phyloP scores from a whole-genome alignment of 2,888 invertebrate species.

The Eulithis prunata region DNA sequence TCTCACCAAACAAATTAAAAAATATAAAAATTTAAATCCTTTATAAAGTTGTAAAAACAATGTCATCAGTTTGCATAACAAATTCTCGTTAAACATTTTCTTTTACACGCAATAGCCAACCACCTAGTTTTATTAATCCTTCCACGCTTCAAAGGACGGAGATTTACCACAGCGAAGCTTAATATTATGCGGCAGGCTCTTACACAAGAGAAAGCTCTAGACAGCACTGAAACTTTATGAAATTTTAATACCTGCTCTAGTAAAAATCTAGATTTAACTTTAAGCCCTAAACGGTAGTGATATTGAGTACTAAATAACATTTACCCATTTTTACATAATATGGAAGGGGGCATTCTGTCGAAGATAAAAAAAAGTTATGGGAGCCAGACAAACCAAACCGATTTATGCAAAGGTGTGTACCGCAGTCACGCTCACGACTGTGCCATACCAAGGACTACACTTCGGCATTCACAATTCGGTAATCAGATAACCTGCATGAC shows the following conservation, averaged over 20 bases:
- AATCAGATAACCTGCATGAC: constrained; percentile 24
- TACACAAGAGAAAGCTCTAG: constrained; percentile 66
- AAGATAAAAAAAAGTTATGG: neutral
- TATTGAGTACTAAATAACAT: neutral
- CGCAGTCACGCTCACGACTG: constrained; percentile 19
- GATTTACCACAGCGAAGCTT: constrained; percentile 65
- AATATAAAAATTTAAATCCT: neutral
- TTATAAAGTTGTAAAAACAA: constrained; percentile 5
- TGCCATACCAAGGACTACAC: constrained; percentile 2
- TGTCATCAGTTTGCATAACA: constrained; percentile 8
- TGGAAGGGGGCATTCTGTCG: too few relatives aligned
- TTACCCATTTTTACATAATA: too few relatives aligned
- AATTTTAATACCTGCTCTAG: constrained; percentile 69
- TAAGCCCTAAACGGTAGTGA: neutral
- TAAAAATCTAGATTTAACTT: constrained; percentile 50
- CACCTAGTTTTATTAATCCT: constrained; percentile 51
- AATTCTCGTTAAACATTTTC: constrained; percentile 24
- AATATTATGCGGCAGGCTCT: constrained; percentile 65
- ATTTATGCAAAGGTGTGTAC: neutral
- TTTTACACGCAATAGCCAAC: constrained; percentile 34
- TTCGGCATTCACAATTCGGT: constrained; percentile 34
- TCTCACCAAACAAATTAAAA: neutral
- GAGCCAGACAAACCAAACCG: neutral
- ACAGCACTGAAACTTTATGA: constrained; percentile 65
- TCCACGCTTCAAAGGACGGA: constrained; percentile 58